A percentile compares a stretch with the other conserved stretches of the same genome.
Evolutionary conservation across 2,888 invertebrate species (phyloP).

Genomic region (Orthonychiurus folsomi): DNA sequence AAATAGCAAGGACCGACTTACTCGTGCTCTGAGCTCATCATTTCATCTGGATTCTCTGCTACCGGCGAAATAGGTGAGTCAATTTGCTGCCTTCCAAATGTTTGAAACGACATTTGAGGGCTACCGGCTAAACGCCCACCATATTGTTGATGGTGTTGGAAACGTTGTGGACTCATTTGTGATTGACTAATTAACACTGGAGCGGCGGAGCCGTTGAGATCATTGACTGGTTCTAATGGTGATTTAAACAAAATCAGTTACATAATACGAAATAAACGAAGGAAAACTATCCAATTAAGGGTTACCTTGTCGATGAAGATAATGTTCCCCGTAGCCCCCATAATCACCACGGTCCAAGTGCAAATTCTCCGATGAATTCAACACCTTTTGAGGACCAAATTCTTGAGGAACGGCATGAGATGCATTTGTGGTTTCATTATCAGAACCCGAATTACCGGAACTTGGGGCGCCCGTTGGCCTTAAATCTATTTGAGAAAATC

Average conservation of each 20-base stretch:
- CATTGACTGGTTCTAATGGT: constrained; percentile 35
- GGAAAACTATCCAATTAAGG: background rate
- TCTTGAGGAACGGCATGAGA: constrained; percentile 20
- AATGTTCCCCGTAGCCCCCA: background rate
- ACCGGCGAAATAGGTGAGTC: constrained; percentile 35
- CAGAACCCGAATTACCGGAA: constrained; percentile 36
- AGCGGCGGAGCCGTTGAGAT: constrained; percentile 33
- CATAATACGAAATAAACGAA: no score
- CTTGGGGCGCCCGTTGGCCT: constrained; percentile 18
- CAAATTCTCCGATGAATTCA: constrained; percentile 37
- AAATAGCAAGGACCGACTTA: constrained; percentile 17
- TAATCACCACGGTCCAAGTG: constrained; percentile 4
- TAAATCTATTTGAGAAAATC: constrained; percentile 15
- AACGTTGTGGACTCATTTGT: constrained; percentile 17
- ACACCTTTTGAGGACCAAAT: constrained; percentile 30
- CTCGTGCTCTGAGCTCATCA: constrained; percentile 24
- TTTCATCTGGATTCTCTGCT: constrained; percentile 31
- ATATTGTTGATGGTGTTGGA: constrained; percentile 13
- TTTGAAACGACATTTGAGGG: constrained; percentile 21
- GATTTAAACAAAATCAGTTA: no score
- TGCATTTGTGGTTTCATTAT: constrained; percentile 38
- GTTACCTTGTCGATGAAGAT: background rate
- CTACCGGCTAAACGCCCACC: constrained; percentile 12
- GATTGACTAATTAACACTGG: constrained; percentile 16
- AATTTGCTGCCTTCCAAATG: constrained; percentile 12